Evolutionary conservation across 2,797 vertebrate genomes (phyloP), one percentile per base, ranked within the genome.

Genomic region (Phoeniculus purpureus): DNA sequence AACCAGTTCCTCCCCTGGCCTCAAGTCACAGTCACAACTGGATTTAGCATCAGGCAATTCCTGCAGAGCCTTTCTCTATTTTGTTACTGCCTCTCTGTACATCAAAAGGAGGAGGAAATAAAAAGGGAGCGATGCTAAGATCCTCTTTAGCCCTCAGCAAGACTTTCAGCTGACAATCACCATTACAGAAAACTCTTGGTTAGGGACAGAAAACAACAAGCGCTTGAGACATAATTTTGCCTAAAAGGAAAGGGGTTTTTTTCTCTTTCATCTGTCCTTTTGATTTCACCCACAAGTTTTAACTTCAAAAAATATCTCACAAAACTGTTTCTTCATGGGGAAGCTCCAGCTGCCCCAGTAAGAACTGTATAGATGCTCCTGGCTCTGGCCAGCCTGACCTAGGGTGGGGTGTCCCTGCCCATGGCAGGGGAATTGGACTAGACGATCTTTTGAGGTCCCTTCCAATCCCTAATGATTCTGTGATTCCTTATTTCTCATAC

Each of bases 91-190:
- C 31, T 77, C 40, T 71, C 29, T 67, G 19, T 81, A 52, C 37
- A 92, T 67, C 83, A 90, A 74, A 43, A 85, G 60, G 13, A 83
- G 1, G 2, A 86, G 18, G 47, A 92, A 91, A 77, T 55, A 88
- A 73, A 74, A 56, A 86, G 6, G 9, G 77, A 78, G 22, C 10
- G 43, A 79, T 56, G 54, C 40, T 59, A 62, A 89, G 51, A 60
- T 71, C 8, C 43, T 82, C 25, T 54, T 71, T 76, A 80, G 52
- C 47, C 72, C 47, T 73, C 45, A 32, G 61, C 27, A 74, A 80
- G 50, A 17, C 17, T 86, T 93, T 23, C 82, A 83, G 66, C 22
- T 91, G 85, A 89, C 85, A 95, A 81, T 51, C 43, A 82, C 10
- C 32, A 58, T 43, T 58, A 82, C 3, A 5, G 51, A 80, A 91